Evolutionary conservation across 2,797 vertebrate species (phyloP).

Genomic region (Thamnophis elegans): DNA sequence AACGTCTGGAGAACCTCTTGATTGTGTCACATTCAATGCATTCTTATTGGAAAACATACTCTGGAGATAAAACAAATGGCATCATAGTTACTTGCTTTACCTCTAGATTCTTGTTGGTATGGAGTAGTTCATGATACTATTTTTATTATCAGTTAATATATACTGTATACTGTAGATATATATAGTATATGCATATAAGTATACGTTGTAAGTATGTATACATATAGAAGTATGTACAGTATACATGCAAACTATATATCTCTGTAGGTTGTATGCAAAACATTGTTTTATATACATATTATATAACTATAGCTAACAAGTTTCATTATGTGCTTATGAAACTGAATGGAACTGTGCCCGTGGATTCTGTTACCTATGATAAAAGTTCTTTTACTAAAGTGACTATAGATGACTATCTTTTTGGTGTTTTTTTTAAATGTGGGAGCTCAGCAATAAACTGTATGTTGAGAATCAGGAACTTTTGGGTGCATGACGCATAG

Average conservation of each 20-base stretch:
- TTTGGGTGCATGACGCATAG: slow-evolving; percentile 64
- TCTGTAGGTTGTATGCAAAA: neutral
- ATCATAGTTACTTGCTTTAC: neutral
- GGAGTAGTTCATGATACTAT: neutral
- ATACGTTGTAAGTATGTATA: neutral
- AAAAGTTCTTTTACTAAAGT: slow-evolving; percentile 7
- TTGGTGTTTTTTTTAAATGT: neutral
- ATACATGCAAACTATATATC: neutral
- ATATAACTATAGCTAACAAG: neutral
- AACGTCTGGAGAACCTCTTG: neutral
- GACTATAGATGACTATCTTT: neutral
- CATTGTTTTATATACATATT: neutral
- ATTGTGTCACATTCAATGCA: neutral
- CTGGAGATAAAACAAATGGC: neutral
- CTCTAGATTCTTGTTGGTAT: neutral
- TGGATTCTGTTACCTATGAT: neutral
- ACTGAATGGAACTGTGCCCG: neutral
- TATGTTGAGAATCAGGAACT: slow-evolving; percentile 49
- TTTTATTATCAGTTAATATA: neutral
- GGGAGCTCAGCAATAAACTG: slow-evolving; percentile 31
- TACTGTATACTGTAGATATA: neutral
- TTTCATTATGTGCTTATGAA: neutral
- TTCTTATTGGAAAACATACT: neutral
- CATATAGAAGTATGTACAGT: neutral
- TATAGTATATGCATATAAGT: neutral